These are phyloP conservation scores for Reinhardtius hippoglossoides DNA, from an alignment of 2,113 vertebrate genomes.

Conservation along the genomic window DNA sequence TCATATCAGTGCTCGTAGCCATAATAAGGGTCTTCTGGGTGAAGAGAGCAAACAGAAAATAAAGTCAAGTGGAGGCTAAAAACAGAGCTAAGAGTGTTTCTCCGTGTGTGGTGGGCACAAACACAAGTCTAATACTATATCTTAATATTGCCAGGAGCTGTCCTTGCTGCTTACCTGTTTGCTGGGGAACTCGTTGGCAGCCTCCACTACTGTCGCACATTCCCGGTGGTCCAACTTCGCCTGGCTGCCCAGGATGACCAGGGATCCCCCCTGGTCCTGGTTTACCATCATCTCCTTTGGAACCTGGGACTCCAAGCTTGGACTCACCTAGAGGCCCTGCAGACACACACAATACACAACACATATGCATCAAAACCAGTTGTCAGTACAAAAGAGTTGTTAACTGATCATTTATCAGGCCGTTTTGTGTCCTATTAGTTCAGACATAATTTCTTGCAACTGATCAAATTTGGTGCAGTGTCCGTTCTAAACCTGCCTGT, in stretches of 20 bases:
- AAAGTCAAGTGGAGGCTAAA: not conserved
- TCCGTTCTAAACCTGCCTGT: too few relatives aligned
- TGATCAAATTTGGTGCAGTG: too few relatives aligned
- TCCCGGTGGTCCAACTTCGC: conserved; percentile 84
- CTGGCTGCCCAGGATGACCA: conserved; percentile 81
- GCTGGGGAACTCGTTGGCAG: conserved; percentile 71
- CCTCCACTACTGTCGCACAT: conserved; percentile 85
- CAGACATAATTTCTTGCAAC: not conserved
- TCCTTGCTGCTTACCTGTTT: conserved; percentile 61
- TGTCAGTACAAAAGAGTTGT: not conserved
- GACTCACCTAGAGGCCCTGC: conserved; percentile 86
- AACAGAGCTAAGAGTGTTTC: not conserved
- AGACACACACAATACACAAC: conserved; percentile 29
- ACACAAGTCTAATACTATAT: not conserved
- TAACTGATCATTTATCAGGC: too few relatives aligned
- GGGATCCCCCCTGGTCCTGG: conserved; percentile 78
- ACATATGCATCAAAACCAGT: not conserved
- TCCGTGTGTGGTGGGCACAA: not conserved
- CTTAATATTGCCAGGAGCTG: not conserved
- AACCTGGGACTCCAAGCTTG: conserved; percentile 80
- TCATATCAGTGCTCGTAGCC: conserved; percentile 74
- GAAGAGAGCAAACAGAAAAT: conserved; percentile 23
- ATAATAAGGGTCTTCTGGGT: conserved; percentile 77
- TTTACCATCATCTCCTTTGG: conserved; percentile 82
- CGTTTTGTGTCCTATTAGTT: not conserved